Percentiles rank a stretch among this genome's conserved stretches.
These are phyloP conservation scores for Camponotus vicinus DNA, from an alignment of 1,140 invertebrate genomes.

Conservation along the genomic window DNA sequence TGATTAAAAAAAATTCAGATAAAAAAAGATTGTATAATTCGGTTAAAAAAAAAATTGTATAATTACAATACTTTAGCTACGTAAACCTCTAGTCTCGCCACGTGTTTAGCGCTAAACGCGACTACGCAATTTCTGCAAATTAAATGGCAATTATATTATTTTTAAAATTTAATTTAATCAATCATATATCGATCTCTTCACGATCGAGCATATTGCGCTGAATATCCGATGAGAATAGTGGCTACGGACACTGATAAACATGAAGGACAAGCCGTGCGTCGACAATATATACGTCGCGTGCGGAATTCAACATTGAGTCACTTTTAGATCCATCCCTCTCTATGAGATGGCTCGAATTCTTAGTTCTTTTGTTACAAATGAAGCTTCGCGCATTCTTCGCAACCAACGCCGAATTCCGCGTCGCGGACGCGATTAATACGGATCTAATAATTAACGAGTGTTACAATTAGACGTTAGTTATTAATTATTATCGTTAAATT, in stretches of 20 bases:
- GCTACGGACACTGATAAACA: neutral
- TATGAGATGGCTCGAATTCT: neutral
- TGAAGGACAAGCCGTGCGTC: conserved; percentile 60
- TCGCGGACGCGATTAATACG: conserved; percentile 55
- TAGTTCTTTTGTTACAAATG: neutral
- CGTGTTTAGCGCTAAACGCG: conserved; percentile 7
- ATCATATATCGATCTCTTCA: neutral
- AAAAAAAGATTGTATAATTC: conserved; percentile 31
- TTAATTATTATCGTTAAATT: conserved; percentile 81
- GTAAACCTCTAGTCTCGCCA: neutral
- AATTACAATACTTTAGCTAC: conserved; percentile 27
- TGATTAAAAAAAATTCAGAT: neutral
- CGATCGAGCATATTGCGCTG: conserved; percentile 1
- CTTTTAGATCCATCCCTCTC: neutral
- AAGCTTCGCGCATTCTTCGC: neutral
- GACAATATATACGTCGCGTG: conserved; percentile 19
- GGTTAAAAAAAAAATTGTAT: conserved; percentile 25
- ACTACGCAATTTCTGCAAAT: neutral
- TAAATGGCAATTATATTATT: neutral
- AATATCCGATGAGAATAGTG: conserved; percentile 4
- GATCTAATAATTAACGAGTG: conserved; percentile 71
- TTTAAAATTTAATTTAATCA: conserved; percentile 19
- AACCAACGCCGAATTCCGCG: conserved; percentile 41
- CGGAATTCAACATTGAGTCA: conserved; percentile 41
- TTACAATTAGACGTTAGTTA: conserved; percentile 78